Evolutionary conservation across 2,113 vertebrate genomes (phyloP).

Genomic region (Alexandromys fortis): DNA sequence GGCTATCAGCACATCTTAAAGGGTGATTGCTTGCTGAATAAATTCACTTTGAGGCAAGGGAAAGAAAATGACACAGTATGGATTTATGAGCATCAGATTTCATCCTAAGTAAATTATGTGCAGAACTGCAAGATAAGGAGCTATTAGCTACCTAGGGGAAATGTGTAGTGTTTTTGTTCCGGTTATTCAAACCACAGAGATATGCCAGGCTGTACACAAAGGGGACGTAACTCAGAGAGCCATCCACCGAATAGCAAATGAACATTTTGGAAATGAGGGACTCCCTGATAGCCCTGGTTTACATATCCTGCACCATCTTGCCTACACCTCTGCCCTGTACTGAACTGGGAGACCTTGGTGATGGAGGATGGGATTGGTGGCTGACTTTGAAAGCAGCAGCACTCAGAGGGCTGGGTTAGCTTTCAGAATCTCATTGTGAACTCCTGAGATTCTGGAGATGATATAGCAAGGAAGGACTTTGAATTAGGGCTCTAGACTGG

Average conservation of each 20-base stretch:
- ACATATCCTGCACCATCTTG: neutral
- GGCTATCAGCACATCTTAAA: neutral
- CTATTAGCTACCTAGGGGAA: neutral
- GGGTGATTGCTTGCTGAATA: neutral
- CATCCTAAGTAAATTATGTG: neutral
- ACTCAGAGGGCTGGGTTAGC: neutral
- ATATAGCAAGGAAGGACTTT: neutral
- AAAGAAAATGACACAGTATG: neutral
- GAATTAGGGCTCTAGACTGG: neutral
- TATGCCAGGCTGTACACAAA: neutral
- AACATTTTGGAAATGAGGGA: neutral
- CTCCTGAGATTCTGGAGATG: neutral
- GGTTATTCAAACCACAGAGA: neutral
- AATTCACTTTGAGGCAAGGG: neutral
- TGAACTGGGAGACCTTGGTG: neutral
- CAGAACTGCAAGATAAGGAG: neutral
- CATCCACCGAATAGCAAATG: neutral
- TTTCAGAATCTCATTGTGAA: neutral
- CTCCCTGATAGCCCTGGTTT: neutral
- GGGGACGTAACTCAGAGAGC: neutral
- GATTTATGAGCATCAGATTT: neutral
- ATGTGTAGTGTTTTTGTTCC: neutral
- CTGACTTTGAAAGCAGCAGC: neutral
- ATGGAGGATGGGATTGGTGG: neutral
- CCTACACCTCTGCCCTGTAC: neutral